These are phyloP conservation scores for Chanos chanos DNA, from an alignment of 2,797 vertebrate species.

Conservation along the genomic window DNA sequence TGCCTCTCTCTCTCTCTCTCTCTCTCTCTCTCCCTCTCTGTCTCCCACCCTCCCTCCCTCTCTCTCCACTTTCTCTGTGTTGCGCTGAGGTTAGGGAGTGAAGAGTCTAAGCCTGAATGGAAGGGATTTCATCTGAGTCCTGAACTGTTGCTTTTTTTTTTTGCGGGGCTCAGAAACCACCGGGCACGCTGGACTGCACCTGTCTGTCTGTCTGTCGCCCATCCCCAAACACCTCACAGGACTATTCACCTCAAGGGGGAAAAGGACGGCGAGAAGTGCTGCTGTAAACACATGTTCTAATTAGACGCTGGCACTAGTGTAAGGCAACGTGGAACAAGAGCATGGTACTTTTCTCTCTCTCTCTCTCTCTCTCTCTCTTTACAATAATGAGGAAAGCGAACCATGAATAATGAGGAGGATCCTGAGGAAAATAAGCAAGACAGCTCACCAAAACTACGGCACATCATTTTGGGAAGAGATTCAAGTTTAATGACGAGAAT, in stretches of 20 bases:
- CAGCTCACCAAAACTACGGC: neutral
- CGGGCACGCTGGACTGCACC: constrained; percentile 34
- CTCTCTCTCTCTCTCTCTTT: too few species aligned
- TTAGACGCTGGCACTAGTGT: constrained; percentile 5
- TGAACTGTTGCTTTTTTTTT: constrained; percentile 66
- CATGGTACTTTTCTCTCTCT: too few species aligned
- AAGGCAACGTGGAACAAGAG: constrained; percentile 13
- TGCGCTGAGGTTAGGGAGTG: constrained; percentile 35
- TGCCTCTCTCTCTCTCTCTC: constrained; percentile 42
- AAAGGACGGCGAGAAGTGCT: constrained; percentile 2
- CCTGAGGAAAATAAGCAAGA: constrained; percentile 8
- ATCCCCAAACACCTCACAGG: constrained; percentile 41
- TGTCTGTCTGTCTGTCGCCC: constrained; percentile 21
- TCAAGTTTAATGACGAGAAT: neutral
- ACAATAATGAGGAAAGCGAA: too few species aligned
- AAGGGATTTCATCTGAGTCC: constrained; percentile 63
- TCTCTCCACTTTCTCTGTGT: constrained; percentile 7
- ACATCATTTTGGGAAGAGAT: too few species aligned
- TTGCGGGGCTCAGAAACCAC: constrained; percentile 25
- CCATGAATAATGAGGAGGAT: too few species aligned
- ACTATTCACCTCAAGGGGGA: neutral
- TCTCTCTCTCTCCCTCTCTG: constrained; percentile 26
- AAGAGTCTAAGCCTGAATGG: constrained; percentile 30
- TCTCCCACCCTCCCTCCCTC: neutral
- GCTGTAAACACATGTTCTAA: neutral